Conservation (phyloP, 2,113 vertebrate genomes). For the Probosciger aterrimus region DNA sequence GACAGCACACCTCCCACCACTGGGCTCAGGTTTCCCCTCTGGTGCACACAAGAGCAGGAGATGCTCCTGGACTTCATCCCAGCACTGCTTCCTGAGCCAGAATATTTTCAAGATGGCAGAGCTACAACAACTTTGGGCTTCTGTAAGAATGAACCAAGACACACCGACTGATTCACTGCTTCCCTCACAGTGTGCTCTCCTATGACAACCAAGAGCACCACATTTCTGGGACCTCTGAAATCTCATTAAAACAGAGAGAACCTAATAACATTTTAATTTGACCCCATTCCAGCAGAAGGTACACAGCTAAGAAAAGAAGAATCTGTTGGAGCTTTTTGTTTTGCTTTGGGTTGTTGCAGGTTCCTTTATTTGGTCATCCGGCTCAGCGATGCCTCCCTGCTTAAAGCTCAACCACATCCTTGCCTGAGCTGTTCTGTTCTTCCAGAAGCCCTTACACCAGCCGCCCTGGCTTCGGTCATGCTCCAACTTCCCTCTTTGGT, state of each 20-base stretch:
- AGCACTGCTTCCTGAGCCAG: background rate
- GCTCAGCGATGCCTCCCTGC: background rate
- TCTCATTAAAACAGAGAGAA: background rate
- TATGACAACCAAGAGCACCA: background rate
- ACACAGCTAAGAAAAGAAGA: background rate
- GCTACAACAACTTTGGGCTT: background rate
- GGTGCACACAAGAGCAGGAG: background rate
- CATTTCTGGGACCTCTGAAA: background rate
- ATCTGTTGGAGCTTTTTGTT: background rate
- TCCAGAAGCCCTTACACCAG: background rate
- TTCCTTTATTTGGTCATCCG: background rate
- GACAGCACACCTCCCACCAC: background rate
- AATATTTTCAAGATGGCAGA: background rate
- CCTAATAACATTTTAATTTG: background rate
- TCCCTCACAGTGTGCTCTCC: background rate
- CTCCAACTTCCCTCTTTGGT: background rate
- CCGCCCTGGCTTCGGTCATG: fast-evolving
- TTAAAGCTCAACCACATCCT: background rate
- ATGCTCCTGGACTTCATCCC: background rate
- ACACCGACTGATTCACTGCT: background rate
- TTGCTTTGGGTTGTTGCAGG: background rate
- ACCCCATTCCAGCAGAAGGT: background rate
- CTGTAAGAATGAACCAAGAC: background rate
- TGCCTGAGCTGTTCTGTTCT: background rate
- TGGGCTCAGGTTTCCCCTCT: background rate